Evolutionary conservation across 2,888 invertebrate species (phyloP), one percentile per base, ranked within the genome.

Genomic region (Plemyria rubiginata): DNA sequence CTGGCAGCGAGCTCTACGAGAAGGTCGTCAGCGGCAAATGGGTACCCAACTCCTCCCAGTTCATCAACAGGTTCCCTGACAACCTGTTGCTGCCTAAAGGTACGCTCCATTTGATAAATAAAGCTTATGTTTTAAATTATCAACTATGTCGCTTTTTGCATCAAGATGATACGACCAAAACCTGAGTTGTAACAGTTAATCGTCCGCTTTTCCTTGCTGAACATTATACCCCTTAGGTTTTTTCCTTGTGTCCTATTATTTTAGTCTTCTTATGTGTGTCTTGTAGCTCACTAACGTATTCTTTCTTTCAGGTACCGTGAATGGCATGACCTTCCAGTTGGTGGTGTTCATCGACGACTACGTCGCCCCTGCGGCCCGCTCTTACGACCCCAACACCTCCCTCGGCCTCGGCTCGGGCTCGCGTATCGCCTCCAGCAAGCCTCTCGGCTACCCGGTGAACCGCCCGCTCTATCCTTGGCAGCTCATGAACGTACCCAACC

Each of bases 321-420:
- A 93, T 59, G 96, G 96, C 48, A 90, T 94, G 84, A 92, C 93
- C 51, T 94, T 94, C 89, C 94, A 94, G 69, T 77, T 96, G 60
- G 94, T 93, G 83, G 93, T 94, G 62, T 91, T 94, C 48, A 86
- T 89, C 57, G 79, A 82, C 32, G 80, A 87, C 8, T 86, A 87
- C 51, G 71, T 72, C 32, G 13, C 43, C 8, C 67, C 74, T 60
- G 75, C 77, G 2, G 59, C 69, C 0, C 76, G 70, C 3, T 76
- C 81, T 11, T 93, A 87, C 75, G 93, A 94, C 68, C 88, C 93
- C 13, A 75, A 88, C 52, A 65, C 93, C 58, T 90, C 94, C 59
- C 91, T 93, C 64, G 93, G 94, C 16, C 73, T 92, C 41, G 93
- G 88, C 8, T 80, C 86, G 13, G 89, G 93, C 2, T 83, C 88